Base-by-base conservation (phyloP, 2,797 vertebrate genomes). In the Spatula versicolor region DNA sequence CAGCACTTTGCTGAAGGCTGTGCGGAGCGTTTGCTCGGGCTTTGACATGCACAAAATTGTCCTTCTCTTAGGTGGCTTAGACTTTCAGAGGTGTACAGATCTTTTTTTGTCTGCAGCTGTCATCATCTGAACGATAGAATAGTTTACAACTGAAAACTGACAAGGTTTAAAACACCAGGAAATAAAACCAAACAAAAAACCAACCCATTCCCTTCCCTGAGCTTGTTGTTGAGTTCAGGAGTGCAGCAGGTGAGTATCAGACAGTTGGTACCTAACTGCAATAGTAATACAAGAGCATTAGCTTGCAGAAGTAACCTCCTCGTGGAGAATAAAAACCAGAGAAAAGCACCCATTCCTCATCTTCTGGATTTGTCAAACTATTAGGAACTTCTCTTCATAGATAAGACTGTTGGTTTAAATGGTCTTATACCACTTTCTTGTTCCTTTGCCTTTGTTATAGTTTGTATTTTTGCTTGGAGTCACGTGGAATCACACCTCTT, bases 91-190 rank as follows among this genome's bases (percentile, higher is more conserved):
- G 37, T 0, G 0, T 78, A n/a, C 33, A 50, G 76, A 83, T 94
- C 35, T 90, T 83, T 92, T 94, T 80, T 1, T 86, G 72, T 86
- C 91, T 92, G 76, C 69, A 88, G 69, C 87, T 96, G 94, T 93
- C 90, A 88, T 93, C 60, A 33, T 67, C 45, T 88, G 66, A 92
- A 66, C 64, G 89, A 96, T 92, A 66, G 87, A 87, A 67, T 76
- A 88, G 73, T 93, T 92, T 92, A 62, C 69, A 81, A 52, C 76
- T 68, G 62, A 55, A 78, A 58, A 79, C 21, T 4, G 26, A 16
- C 13, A 9, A 25, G 16, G 3, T 15, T 67, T 77, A 45, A 23
- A 77, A 31, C 9, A 22, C 28, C 31, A 41, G 37, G 12, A 30
- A 73, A 45, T 67, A 54, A 75, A 8, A 33, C 35, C 16, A 12